A percentile compares a stretch with the other conserved stretches of the same genome.
These are phyloP conservation scores for Coracopsis vasa DNA, from an alignment of 2,113 vertebrate species.

Conservation along the genomic window DNA sequence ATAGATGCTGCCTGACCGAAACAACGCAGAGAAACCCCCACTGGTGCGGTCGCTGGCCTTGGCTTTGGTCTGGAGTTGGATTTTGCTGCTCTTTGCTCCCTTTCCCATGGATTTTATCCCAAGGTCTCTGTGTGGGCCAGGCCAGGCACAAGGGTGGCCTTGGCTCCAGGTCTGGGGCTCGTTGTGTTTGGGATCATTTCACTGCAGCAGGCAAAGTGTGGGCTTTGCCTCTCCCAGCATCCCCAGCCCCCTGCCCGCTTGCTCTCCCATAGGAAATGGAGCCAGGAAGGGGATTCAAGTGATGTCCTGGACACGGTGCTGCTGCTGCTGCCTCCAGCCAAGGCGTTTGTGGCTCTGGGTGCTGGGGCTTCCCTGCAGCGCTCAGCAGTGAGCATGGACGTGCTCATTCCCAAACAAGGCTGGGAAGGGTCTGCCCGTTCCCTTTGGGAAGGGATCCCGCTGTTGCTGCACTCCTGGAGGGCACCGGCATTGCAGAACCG, in stretches of 20 bases:
- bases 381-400: fast-evolving
- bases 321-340: not conserved
- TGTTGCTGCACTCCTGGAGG: fast-evolving
- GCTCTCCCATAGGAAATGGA: not conserved
- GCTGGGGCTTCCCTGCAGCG: not conserved
- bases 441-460: not conserved
- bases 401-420: fast-evolving
- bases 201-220: too few relatives aligned
- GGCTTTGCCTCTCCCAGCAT: not conserved
- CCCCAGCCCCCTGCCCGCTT: not conserved
- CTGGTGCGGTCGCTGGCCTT: not conserved
- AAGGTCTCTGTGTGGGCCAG: not conserved
- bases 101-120: not conserved
- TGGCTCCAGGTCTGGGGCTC: not conserved
- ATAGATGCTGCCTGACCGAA: fast-evolving
- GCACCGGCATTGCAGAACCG: fast-evolving
- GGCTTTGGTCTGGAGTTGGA: not conserved
- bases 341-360: not conserved
- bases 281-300: not conserved
- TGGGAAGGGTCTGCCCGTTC: not conserved
- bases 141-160: not conserved
- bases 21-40: fast-evolving
- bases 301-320: not conserved
- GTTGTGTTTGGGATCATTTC: not conserved
- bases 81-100: not conserved